Evolutionary conservation across 2,888 invertebrate species (phyloP), one percentile per base, ranked within the genome.

Genomic region (Drosophila pseudotalamancana): DNA sequence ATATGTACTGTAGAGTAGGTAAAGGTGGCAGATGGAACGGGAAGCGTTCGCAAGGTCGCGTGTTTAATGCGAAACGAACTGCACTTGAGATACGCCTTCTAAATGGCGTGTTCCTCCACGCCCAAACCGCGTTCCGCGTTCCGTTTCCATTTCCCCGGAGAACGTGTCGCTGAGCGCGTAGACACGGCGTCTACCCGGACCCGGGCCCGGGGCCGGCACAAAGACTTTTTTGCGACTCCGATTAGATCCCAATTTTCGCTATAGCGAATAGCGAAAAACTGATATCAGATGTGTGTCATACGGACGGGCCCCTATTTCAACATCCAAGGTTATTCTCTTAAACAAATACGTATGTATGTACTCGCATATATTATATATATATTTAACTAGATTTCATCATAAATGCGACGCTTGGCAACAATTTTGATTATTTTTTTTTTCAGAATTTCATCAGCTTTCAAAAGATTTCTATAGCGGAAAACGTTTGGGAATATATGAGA

Each of bases 11-110:
- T 43, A 19, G 12, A 45, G 34, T 18, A 9, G 12, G 16, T 32
- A 16, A 16, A 49, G 49, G 59, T 69, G 60, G 34, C 3, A 5
- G 43, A 1, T 23, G 53, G 32, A 32, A 21, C 40, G 45, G 48
- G 31, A 31, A 45, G 4, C 37, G 35, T 59, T 75, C 27, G 72
- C 81, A 87, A 81, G 87, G 81, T 81, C 81, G 83, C 83, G 70
- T 78, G 76, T 76, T 78, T 81, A 87, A 87, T 87, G 81, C 85
- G 48, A 78, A 69, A 49, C 43, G 32, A 34, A 72, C 68, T 87
- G 82, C 85, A 87, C 85, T 85, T 72, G 57, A 87, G 78, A 73
- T 83, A 81, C 64, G 82, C 21, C 71, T 62, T 6, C 45, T 62
- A 62, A 69, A 83, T 86, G 72, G 80, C 83, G 78, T 79, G 83